Percentiles rank a stretch among this genome's conserved stretches.
These are phyloP conservation scores for Drosophila robusta DNA, from an alignment of 2,888 invertebrate genomes.

Conservation along the genomic window DNA sequence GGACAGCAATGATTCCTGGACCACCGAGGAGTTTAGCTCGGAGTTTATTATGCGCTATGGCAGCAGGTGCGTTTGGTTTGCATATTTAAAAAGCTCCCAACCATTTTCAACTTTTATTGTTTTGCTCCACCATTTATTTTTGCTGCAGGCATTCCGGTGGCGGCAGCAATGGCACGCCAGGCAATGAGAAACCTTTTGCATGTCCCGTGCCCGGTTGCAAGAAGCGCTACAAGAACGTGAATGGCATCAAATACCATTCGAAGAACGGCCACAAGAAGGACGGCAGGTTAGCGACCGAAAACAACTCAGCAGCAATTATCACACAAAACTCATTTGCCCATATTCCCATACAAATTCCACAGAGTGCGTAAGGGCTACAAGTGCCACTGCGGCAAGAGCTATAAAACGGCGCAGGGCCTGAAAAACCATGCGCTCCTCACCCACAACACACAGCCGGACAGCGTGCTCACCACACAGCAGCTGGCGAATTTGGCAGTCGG, in stretches of 20 bases:
- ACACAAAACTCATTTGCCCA: slow-evolving; percentile 37
- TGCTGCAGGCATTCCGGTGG: slow-evolving; percentile 85
- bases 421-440: slow-evolving; percentile 88
- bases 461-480: slow-evolving; percentile 78
- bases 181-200: slow-evolving; percentile 91
- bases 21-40: slow-evolving; percentile 92
- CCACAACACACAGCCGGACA: slow-evolving; percentile 84
- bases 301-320: slow-evolving; percentile 21
- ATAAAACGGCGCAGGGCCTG: slow-evolving; percentile 92
- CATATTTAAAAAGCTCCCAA: neutral
- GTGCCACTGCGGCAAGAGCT: slow-evolving; percentile 94
- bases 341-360: slow-evolving; percentile 42
- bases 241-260: slow-evolving; percentile 95
- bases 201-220: slow-evolving; percentile 95
- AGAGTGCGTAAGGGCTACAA: slow-evolving; percentile 92
- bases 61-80: slow-evolving; percentile 86
- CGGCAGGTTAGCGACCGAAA: slow-evolving; percentile 88
- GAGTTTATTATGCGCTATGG: slow-evolving; percentile 92
- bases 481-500: slow-evolving; percentile 64
- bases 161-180: slow-evolving; percentile 85
- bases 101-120: neutral
- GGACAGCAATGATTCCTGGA: slow-evolving; percentile 93
- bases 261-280: slow-evolving; percentile 95
- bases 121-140: neutral
- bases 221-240: slow-evolving; percentile 94